Conservation (phyloP, 35 echinoderm and acorn worm species). For the Heliocidaris erythrogramma region DNA sequence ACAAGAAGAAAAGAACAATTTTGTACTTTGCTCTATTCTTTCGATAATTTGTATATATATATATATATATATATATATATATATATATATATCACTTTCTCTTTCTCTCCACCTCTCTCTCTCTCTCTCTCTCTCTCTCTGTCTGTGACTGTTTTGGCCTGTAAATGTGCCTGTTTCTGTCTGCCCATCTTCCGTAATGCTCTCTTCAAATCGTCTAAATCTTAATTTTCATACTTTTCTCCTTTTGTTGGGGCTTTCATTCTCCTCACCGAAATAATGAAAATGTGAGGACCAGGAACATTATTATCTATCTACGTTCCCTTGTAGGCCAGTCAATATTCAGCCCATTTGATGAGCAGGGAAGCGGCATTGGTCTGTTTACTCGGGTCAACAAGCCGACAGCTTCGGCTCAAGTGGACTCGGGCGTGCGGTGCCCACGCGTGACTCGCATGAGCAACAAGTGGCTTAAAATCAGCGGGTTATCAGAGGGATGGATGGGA, state of each 20-base stretch:
- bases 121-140: neutral
- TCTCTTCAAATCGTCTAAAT: neutral
- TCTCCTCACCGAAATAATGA: neutral
- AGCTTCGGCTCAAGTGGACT: slow-evolving; percentile 32
- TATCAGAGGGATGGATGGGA: neutral
- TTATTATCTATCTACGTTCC: neutral
- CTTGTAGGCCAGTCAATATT: neutral
- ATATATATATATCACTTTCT: no score
- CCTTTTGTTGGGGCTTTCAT: neutral
- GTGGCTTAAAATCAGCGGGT: neutral
- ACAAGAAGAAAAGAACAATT: no score
- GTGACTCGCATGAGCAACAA: slow-evolving; percentile 16
- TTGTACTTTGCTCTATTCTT: neutral
- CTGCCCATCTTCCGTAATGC: neutral
- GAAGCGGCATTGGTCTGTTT: neutral
- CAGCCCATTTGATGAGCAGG: neutral
- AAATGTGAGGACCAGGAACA: neutral
- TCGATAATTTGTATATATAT: no score
- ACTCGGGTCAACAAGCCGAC: slow-evolving; percentile 2
- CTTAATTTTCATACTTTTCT: neutral
- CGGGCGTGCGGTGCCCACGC: neutral
- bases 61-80: no score
- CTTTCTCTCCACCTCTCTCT: no score
- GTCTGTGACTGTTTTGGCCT: neutral
- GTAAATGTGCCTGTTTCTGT: no score